Evolutionary conservation across 2,113 vertebrate species (phyloP).

Genomic region (Tragelaphus buxtoni): DNA sequence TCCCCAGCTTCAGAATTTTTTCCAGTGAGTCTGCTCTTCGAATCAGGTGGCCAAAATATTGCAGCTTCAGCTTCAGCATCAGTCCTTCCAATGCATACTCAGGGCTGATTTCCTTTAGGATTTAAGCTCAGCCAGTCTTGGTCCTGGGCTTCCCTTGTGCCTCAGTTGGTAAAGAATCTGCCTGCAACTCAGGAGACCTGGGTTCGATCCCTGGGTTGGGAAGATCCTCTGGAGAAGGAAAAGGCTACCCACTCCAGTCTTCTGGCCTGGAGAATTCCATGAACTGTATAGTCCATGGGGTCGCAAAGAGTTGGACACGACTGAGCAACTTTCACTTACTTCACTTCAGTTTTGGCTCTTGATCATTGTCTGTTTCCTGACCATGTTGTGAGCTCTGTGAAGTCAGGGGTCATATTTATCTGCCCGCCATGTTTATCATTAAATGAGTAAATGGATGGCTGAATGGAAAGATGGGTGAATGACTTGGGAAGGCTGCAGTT

Average conservation of each 20-base stretch:
- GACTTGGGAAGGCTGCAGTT: background rate
- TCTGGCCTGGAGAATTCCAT: background rate
- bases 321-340: background rate
- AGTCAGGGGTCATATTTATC: background rate
- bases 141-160: background rate
- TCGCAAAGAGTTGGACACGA: background rate
- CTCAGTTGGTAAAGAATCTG: background rate
- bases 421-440: background rate
- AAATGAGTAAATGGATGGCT: background rate
- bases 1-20: background rate
- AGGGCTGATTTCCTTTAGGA: background rate
- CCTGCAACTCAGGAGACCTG: background rate
- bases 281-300: background rate
- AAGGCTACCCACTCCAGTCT: background rate
- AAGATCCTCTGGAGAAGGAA: background rate
- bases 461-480: no score
- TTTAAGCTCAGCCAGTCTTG: background rate
- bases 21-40: background rate
- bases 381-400: background rate
- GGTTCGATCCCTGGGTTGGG: background rate
- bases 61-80: background rate
- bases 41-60: background rate
- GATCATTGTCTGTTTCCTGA: no score
- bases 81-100: background rate
- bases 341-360: background rate